Base-by-base conservation (phyloP, 2,797 vertebrate species). In the Labeo calbasu region DNA sequence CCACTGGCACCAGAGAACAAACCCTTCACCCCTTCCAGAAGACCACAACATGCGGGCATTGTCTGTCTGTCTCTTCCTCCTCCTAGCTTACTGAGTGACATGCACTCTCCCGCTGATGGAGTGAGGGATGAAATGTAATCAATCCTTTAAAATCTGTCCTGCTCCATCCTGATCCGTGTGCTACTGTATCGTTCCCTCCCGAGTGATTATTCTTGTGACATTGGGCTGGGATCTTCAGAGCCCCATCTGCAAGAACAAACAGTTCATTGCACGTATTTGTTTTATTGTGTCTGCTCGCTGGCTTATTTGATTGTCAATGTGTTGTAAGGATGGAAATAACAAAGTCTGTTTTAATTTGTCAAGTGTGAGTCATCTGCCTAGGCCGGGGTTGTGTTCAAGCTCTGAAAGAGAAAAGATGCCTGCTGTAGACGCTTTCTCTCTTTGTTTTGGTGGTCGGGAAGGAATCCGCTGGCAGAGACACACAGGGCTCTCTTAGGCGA, bases 1-100 rank as follows among this genome's bases (percentile, higher is more conserved):
- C 90, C 85, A 89, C 81, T 86, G 88, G 93, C 92, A 91, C 90
- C 93, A 91, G 92, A 89, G 90, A 88, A 87, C 12, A 81, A 82
- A 70, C 66, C 79, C 68, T 66, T 77, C 65, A 50, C 79, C 82
- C 72, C 79, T 77, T 85, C 40, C 21, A 73, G 75, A 63, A 77
- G 75, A 84, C 79, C 75, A 51, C 83, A 77, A 88, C 70, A 82
- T 53, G 61, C 9, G 36, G 61, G 65, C 83, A 68, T 70, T 79
- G 63, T 81, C 59, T 85, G 15, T 84, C 83, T 21, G 10, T 72
- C 57, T 51, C 65, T 43, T 43, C 28, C 65, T 43, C 70, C 28
- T 78, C 28, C 76, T 81, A 25, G 32, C 71, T 79, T 17, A 48
- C 65, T 50, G 73, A 83, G 73, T 70, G 75, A 83, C 73, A 83